Conservation (phyloP, 2,113 vertebrate species). For the Xiphias gladius region DNA sequence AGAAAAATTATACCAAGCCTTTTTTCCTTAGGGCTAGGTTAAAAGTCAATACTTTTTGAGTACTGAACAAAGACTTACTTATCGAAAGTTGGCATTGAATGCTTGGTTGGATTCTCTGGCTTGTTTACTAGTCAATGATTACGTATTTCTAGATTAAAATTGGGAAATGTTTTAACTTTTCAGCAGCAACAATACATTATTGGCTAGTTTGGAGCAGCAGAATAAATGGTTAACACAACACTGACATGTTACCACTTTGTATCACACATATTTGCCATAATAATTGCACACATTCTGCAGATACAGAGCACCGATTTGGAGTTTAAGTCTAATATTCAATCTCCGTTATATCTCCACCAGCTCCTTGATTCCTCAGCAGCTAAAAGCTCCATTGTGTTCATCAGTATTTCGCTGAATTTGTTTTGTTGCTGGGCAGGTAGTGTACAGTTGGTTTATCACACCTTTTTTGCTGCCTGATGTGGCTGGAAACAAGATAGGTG, state of each 20-base stretch:
- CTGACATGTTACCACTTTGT: background rate
- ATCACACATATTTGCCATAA: background rate
- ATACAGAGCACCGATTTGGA: background rate
- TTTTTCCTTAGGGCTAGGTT: background rate
- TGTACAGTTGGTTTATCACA: background rate
- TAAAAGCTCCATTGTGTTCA: slow-evolving; percentile 19
- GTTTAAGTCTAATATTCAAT: background rate
- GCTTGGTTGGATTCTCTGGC: background rate
- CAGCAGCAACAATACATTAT: background rate
- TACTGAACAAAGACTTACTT: background rate
- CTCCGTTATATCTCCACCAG: slow-evolving; percentile 3
- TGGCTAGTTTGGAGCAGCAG: background rate
- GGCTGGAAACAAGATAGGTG: background rate
- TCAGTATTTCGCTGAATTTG: background rate
- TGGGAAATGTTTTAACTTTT: background rate
- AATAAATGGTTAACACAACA: background rate
- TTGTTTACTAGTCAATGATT: background rate
- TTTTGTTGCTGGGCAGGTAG: slow-evolving; percentile 6
- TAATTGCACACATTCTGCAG: slow-evolving; percentile 2
- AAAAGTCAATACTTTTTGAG: background rate
- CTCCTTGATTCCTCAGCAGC: slow-evolving; percentile 22
- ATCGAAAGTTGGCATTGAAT: background rate
- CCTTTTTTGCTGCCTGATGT: background rate
- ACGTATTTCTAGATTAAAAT: background rate
- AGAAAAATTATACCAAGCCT: background rate